Evolutionary conservation across 2,888 invertebrate genomes (phyloP), one percentile per base, ranked within the genome.

Genomic region (Agrochola lychnidis): DNA sequence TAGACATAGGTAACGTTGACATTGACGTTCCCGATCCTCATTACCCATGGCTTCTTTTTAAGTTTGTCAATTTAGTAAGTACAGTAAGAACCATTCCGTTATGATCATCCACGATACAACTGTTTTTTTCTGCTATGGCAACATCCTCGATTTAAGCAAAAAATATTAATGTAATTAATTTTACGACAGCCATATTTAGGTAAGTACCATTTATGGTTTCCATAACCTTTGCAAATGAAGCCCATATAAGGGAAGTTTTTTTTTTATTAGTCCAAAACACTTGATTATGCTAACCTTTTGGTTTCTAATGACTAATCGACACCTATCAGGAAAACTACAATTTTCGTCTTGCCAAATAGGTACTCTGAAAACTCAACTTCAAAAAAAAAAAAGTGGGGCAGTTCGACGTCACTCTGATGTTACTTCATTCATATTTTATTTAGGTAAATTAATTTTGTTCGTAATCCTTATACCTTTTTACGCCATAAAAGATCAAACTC

Each of bases 211-310:
- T 53, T 83, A 79, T 64, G 68, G 63, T 53, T 42, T 56, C 25
- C 2, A 7, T 69, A 69, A 71, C 63, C 56, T 73, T 82, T 73
- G 5, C 42, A 66, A 66, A 80, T 53, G 25, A 78, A 73, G 45
- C 19, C 73, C 73, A 36, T 56, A 19, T 36, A 64, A 36, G 57
- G 1, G 9, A 36, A 25, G 2, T 7, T 76, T 76, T 53, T 30
- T 30, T 30, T 30, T 30, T 30, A 30, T 30, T 30, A 62, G 6
- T 30, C 16, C 16, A 40, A 70, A 62, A 62, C 19, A 1, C 6
- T 64, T 79, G 22, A 79, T 64, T 72, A 36, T 16, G 4, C 16
- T 79, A 79, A 72, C 57, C 79, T 79, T 78, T 48, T 22, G n/a
- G 3, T n/a, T 12, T 22, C 2, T 36, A 36, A 63, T 42, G 16